Conservation (phyloP, 2,888 invertebrate genomes). For the Diachrysia chrysitis region DNA sequence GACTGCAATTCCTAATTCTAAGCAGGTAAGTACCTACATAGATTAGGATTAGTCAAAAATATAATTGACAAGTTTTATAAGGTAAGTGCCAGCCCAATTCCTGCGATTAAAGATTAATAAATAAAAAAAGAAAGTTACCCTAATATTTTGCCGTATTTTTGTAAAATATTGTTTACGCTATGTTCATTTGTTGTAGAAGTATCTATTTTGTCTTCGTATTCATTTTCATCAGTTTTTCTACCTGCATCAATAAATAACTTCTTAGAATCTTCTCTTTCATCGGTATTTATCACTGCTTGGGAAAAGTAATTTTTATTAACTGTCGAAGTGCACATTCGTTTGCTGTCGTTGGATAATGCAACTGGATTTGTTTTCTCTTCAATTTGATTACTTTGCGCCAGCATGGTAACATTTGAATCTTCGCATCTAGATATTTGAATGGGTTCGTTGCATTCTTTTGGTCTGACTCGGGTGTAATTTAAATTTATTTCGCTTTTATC, state of each 20-base stretch:
- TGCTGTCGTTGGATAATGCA: not conserved
- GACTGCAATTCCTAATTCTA: no score
- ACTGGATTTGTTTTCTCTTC: not conserved
- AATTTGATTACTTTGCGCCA: not conserved
- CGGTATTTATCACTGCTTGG: not conserved
- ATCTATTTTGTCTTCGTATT: constrained; percentile 9
- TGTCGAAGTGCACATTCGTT: not conserved
- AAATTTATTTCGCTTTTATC: not conserved
- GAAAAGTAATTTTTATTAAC: no score
- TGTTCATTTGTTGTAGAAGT: constrained; percentile 6
- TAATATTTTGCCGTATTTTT: constrained; percentile 73
- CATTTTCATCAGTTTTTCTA: not conserved
- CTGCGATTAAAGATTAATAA: no score
- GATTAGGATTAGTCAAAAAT: not conserved
- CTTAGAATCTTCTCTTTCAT: not conserved
- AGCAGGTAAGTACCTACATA: no score
- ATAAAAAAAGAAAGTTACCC: constrained; percentile 64
- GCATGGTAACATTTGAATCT: not conserved
- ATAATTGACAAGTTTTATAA: no score
- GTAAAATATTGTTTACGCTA: constrained; percentile 68
- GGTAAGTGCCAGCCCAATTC: not conserved
- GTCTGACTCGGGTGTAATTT: not conserved
- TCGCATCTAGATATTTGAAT: not conserved
- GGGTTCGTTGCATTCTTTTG: constrained; percentile 1
- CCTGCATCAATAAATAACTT: not conserved